Percentiles rank a stretch among this genome's conserved stretches.
phyloP scores from a whole-genome alignment of 64 coral and sea anemone genomes.

The Trachythela sp. region DNA sequence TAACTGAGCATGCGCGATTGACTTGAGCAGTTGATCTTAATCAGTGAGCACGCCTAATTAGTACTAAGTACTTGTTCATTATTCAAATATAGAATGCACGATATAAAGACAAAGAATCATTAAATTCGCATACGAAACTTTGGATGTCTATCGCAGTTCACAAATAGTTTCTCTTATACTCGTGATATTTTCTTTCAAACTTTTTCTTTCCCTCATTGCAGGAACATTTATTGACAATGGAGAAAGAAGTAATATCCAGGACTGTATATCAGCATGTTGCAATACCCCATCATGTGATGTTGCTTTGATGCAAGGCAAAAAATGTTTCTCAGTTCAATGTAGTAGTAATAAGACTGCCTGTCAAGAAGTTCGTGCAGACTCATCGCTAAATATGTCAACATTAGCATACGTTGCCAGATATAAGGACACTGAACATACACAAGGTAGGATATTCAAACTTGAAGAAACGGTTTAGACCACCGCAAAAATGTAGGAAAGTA shows the following conservation, averaged over 20 bases:
- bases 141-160: too few relatives aligned
- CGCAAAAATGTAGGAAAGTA: too few relatives aligned
- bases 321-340: slow-evolving; percentile 12
- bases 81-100: too few relatives aligned
- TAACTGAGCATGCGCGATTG: too few relatives aligned
- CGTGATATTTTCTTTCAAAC: neutral
- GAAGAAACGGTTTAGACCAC: neutral
- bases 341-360: neutral
- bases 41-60: too few relatives aligned
- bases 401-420: neutral
- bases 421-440: neutral
- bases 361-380: neutral
- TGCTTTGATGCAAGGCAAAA: neutral
- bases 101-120: too few relatives aligned
- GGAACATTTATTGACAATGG: neutral
- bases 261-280: slow-evolving; percentile 6
- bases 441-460: neutral
- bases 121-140: too few relatives aligned
- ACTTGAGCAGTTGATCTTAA: too few relatives aligned
- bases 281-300: neutral
- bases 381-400: neutral
- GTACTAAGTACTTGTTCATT: too few relatives aligned
- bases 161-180: too few relatives aligned
- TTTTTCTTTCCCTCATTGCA: neutral
- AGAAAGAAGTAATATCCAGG: neutral